These are phyloP conservation scores for Mythimna loreyi DNA, from an alignment of 2,888 invertebrate species.

Conservation along the genomic window DNA sequence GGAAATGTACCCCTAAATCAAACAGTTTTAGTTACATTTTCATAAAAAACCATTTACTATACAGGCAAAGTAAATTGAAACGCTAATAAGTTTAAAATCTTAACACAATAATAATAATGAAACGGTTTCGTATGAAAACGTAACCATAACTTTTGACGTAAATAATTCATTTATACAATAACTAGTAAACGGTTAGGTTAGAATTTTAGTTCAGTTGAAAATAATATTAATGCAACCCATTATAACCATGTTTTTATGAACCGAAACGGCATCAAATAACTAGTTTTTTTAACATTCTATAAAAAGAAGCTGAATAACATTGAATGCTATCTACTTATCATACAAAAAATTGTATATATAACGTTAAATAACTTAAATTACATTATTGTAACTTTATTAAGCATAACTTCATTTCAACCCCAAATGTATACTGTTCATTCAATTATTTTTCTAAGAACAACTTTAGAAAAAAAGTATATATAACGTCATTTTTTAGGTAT, in stretches of 20 bases:
- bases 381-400: slow-evolving; percentile 73
- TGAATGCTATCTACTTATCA: slow-evolving; percentile 88
- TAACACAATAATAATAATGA: slow-evolving; percentile 50
- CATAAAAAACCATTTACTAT: slow-evolving; percentile 54
- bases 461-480: slow-evolving; percentile 37
- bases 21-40: slow-evolving; percentile 53
- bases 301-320: slow-evolving; percentile 68
- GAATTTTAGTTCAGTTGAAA: slow-evolving; percentile 64
- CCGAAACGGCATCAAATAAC: slow-evolving; percentile 62
- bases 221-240: slow-evolving; percentile 61
- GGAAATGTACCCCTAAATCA: slow-evolving; percentile 44
- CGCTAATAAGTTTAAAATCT: slow-evolving; percentile 56
- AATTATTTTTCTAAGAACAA: slow-evolving; percentile 45
- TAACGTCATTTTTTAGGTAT: slow-evolving; percentile 38
- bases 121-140: slow-evolving; percentile 60
- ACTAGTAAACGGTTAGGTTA: slow-evolving; percentile 65
- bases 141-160: slow-evolving; percentile 55
- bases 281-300: slow-evolving; percentile 60
- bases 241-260: slow-evolving; percentile 57
- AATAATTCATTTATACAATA: slow-evolving; percentile 64
- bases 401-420: slow-evolving; percentile 64
- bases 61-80: slow-evolving; percentile 54
- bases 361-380: slow-evolving; percentile 81
- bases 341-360: slow-evolving; percentile 84
- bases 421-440: slow-evolving; percentile 52